These are phyloP conservation scores for Melolontha melolontha DNA, from an alignment of 2,888 invertebrate species.

Conservation along the genomic window DNA sequence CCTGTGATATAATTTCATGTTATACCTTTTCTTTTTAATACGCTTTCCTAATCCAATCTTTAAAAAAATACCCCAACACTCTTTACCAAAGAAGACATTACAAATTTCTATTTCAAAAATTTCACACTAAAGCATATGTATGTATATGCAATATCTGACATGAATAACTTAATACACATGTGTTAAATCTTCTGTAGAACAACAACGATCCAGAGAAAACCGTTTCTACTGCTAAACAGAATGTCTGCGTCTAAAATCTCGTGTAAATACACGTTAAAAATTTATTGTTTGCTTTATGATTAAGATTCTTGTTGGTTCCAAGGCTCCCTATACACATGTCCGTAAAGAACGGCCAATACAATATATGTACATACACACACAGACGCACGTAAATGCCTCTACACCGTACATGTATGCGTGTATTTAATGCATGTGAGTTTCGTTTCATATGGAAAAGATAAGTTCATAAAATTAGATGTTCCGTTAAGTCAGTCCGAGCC, in stretches of 20 bases:
- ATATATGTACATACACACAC: conserved; percentile 2
- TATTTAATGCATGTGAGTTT: conserved; percentile 1
- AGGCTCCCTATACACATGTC: conserved; percentile 21
- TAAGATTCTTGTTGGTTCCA: conserved; percentile 37
- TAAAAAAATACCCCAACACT: too few species aligned
- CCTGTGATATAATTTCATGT: too few species aligned
- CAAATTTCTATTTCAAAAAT: too few species aligned
- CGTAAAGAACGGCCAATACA: conserved; percentile 36
- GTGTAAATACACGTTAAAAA: conserved; percentile 43
- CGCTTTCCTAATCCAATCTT: too few species aligned
- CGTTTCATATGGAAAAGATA: conserved; percentile 39
- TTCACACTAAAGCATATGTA: too few species aligned
- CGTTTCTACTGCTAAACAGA: conserved; percentile 9
- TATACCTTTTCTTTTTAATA: too few species aligned
- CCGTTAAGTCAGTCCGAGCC: conserved; percentile 49
- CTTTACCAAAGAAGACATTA: too few species aligned
- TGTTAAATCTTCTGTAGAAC: conserved; percentile 33
- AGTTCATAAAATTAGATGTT: conserved; percentile 51
- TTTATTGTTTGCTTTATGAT: conserved; percentile 44
- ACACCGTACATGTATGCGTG: neutral
- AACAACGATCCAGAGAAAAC: conserved; percentile 12
- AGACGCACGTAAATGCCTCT: neutral
- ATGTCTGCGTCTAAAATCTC: conserved; percentile 37
- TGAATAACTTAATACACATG: conserved; percentile 16
- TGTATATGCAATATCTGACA: neutral